A percentile compares a stretch with the other conserved stretches of the same genome.
phyloP scores from a whole-genome alignment of 2,113 vertebrate genomes.

The Pedionomus torquatus region DNA sequence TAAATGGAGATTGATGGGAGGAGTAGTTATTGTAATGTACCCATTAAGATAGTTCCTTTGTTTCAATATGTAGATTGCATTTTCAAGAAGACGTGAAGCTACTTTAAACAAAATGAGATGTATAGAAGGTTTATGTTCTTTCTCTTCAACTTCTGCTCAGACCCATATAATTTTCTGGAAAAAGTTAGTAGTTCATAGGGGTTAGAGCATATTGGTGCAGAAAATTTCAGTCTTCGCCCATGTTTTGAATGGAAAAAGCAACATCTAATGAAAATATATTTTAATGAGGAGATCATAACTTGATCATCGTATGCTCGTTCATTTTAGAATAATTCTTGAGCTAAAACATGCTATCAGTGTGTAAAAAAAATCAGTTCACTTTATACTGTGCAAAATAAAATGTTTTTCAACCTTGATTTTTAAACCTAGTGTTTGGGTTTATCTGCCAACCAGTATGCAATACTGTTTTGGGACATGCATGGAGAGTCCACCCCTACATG shows the following conservation, averaged over 20 bases:
- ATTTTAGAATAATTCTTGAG: neutral
- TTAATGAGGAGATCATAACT: neutral
- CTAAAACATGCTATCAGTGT: neutral
- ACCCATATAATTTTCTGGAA: neutral
- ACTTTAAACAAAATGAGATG: neutral
- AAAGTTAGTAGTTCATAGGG: neutral
- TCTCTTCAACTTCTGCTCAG: neutral
- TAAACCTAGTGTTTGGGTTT: neutral
- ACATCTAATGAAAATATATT: neutral
- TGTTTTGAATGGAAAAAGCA: neutral
- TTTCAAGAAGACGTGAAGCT: neutral
- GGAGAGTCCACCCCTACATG: neutral
- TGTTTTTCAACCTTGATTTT: neutral
- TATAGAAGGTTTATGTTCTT: neutral
- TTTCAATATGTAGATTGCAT: constrained; percentile 15
- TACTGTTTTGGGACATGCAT: rapidly evolving
- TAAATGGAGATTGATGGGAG: constrained; percentile 34
- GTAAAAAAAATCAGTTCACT: neutral
- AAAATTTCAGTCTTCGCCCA: neutral
- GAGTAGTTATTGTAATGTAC: neutral
- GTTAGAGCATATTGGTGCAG: neutral
- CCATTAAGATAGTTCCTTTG: neutral
- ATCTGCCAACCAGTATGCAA: neutral
- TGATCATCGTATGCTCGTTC: neutral
- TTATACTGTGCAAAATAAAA: neutral